Evolutionary conservation across 2,797 vertebrate species (phyloP).

Genomic region (Dermochelys coriacea): DNA sequence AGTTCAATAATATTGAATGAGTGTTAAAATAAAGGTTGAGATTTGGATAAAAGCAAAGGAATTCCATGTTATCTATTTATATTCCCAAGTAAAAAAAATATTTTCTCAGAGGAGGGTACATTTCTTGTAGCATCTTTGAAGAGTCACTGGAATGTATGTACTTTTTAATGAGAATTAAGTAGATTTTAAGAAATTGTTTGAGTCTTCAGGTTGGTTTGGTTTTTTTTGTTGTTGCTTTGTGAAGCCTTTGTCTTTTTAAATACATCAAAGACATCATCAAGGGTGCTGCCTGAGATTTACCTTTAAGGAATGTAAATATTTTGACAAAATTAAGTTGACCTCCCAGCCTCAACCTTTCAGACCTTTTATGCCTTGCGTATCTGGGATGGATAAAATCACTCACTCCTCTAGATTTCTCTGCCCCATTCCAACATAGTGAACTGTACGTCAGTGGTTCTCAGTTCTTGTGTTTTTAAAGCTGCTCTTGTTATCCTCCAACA

Average conservation of each 20-base stretch:
- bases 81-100: neutral
- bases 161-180: neutral
- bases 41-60: neutral
- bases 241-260: neutral
- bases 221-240: neutral
- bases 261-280: neutral
- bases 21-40: neutral
- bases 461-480: neutral
- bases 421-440: neutral
- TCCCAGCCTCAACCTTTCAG: neutral
- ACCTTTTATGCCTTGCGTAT: neutral
- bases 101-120: neutral
- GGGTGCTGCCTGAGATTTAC: neutral
- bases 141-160: neutral
- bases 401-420: neutral
- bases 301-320: neutral
- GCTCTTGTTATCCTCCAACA: neutral
- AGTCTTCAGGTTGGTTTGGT: neutral
- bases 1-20: constrained; percentile 35
- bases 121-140: neutral
- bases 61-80: neutral
- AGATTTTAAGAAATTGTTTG: neutral
- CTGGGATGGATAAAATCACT: neutral
- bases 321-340: neutral
- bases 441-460: neutral